phyloP scores from a whole-genome alignment of 2,113 vertebrate genomes.

The Fulmarus glacialis region DNA sequence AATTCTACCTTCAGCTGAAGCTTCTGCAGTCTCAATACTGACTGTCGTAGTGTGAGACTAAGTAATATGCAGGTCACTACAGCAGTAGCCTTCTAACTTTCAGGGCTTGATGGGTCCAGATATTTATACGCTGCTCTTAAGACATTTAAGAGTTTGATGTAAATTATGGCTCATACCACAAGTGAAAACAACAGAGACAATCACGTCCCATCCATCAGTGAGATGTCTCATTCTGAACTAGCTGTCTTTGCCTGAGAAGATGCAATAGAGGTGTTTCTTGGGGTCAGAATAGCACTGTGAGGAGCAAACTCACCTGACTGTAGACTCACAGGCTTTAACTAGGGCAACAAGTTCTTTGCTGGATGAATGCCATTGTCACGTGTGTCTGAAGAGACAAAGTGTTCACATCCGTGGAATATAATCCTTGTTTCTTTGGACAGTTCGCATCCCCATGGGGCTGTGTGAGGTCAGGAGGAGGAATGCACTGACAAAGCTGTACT shows the following conservation, averaged over 20 bases:
- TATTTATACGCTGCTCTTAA: neutral
- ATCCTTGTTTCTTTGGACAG: neutral
- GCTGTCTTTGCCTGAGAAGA: neutral
- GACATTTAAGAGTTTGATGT: neutral
- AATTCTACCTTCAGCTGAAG: neutral
- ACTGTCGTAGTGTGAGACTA: neutral
- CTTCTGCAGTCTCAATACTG: neutral
- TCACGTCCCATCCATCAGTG: neutral
- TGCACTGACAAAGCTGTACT: neutral
- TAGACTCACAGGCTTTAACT: neutral
- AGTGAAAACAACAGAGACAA: neutral
- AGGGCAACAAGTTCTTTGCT: neutral
- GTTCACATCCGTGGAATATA: neutral
- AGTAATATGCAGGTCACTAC: neutral
- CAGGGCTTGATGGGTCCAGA: neutral
- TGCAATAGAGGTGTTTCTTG: neutral
- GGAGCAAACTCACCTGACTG: neutral
- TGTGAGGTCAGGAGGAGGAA: neutral
- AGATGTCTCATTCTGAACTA: neutral
- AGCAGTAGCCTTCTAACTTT: neutral
- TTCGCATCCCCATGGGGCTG: neutral
- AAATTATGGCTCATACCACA: neutral
- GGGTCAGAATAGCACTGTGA: neutral
- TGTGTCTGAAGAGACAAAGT: neutral
- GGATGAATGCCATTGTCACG: neutral